Evolutionary conservation across 2,888 invertebrate genomes (phyloP).

Genomic region (Mythimna vitellina): DNA sequence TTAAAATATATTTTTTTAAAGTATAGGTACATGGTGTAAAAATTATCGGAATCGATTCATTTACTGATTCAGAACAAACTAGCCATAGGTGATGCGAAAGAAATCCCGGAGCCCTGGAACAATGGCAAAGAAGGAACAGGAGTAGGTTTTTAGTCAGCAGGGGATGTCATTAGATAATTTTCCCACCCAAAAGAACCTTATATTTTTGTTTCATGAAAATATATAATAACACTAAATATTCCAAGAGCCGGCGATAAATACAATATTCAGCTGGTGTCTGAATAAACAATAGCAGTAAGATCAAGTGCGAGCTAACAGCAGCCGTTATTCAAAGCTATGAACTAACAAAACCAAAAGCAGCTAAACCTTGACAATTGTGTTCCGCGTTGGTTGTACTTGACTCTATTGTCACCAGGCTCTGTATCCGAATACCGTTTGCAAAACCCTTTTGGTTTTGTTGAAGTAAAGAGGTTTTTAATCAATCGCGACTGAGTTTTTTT

Average conservation of each 20-base stretch:
- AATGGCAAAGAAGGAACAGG: no score
- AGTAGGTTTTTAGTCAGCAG: no score
- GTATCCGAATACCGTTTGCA: constrained; percentile 17
- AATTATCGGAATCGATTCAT: no score
- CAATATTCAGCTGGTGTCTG: background rate
- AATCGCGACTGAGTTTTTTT: background rate
- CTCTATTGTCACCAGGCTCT: constrained; percentile 14
- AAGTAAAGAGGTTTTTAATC: constrained; percentile 2
- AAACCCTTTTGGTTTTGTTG: constrained; percentile 1
- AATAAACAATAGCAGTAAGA: constrained; percentile 27
- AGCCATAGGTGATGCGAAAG: no score
- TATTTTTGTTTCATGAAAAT: no score
- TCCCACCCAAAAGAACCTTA: no score
- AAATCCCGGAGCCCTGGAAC: no score
- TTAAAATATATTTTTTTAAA: no score
- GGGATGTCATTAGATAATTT: no score
- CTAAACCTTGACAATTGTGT: constrained; percentile 35
- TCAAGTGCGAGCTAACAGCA: constrained; percentile 20
- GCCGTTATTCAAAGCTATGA: constrained; percentile 9
- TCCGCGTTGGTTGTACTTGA: constrained; percentile 2
- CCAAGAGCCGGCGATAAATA: background rate
- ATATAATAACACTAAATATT: constrained; percentile 23
- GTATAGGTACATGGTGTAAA: no score
- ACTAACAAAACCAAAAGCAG: constrained; percentile 15
- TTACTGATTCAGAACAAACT: no score